A percentile compares a stretch with the other conserved stretches of the same genome.
Evolutionary conservation across 2,888 invertebrate genomes (phyloP).

Genomic region (Epistrophe eligans): DNA sequence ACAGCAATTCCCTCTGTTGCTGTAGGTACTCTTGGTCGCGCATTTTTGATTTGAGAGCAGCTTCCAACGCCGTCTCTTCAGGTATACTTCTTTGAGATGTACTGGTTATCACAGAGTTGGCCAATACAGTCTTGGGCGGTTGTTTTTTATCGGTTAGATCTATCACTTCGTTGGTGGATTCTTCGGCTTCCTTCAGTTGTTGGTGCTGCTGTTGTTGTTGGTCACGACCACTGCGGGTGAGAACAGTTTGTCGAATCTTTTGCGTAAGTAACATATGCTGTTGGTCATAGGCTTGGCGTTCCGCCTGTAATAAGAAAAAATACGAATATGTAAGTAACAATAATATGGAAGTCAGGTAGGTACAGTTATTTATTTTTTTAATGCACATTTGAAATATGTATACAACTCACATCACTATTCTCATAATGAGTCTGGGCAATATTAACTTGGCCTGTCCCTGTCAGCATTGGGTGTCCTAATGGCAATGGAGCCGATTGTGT

Average conservation of each 20-base stretch:
- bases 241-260: slow-evolving; percentile 94
- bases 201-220: slow-evolving; percentile 79
- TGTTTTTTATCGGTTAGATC: slow-evolving; percentile 90
- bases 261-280: slow-evolving; percentile 89
- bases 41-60: slow-evolving; percentile 70
- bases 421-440: slow-evolving; percentile 84
- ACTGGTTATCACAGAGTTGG: slow-evolving; percentile 84
- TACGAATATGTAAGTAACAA: no score
- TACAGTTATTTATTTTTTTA: no score
- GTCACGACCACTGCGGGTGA: slow-evolving; percentile 90
- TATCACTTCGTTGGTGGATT: slow-evolving; percentile 87
- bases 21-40: slow-evolving; percentile 86
- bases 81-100: slow-evolving; percentile 83
- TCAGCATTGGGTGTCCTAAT: slow-evolving; percentile 94
- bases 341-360: no score
- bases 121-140: slow-evolving; percentile 85
- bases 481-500: slow-evolving; percentile 97
- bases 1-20: slow-evolving; percentile 87
- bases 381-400: no score
- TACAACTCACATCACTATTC: slow-evolving; percentile 83
- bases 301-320: slow-evolving; percentile 80
- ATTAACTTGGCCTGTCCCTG: slow-evolving; percentile 83
- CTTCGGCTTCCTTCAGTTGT: slow-evolving; percentile 86
- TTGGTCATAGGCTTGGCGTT: slow-evolving; percentile 85
- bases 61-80: slow-evolving; percentile 83